A percentile compares a stretch with the other conserved stretches of the same genome.
phyloP scores from a whole-genome alignment of 2,888 invertebrate species.

The Volucella bombylans region DNA sequence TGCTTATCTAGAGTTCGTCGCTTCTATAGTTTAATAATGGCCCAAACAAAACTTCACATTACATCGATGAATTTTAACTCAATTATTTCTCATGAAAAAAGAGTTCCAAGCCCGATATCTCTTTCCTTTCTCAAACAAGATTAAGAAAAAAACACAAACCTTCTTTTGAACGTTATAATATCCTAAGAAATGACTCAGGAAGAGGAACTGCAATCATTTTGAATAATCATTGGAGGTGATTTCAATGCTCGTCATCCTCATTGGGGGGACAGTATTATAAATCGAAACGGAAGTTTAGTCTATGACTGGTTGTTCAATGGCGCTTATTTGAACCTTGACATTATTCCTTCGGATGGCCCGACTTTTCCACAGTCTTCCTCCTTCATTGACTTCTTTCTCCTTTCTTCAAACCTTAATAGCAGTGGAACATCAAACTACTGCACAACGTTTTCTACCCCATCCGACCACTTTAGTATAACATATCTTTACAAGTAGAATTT shows the following conservation, averaged over 20 bases:
- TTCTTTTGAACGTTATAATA: neutral
- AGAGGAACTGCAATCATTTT: slow-evolving; percentile 7
- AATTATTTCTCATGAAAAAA: neutral
- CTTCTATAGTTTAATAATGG: slow-evolving; percentile 17
- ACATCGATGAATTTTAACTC: neutral
- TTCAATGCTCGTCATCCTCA: no score
- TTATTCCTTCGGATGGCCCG: neutral
- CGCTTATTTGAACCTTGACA: no score
- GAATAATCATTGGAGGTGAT: neutral
- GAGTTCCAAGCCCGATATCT: slow-evolving; percentile 1
- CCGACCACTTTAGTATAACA: slow-evolving; percentile 6
- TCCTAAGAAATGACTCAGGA: neutral
- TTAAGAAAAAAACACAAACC: slow-evolving; percentile 7
- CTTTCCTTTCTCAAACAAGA: neutral
- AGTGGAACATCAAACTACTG: slow-evolving; percentile 1
- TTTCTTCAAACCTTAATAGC: slow-evolving; percentile 13
- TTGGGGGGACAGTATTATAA: no score
- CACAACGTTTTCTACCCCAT: neutral
- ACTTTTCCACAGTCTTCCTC: slow-evolving; percentile 20
- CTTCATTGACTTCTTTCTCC: slow-evolving; percentile 11
- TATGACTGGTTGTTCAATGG: no score
- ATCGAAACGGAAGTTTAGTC: no score
- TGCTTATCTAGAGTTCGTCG: slow-evolving; percentile 13
- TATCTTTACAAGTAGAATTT: neutral
- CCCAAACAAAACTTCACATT: slow-evolving; percentile 14